Evolutionary conservation across 2,113 vertebrate species (phyloP), one percentile per base, ranked within the genome.

Genomic region (Jaculus jaculus): DNA sequence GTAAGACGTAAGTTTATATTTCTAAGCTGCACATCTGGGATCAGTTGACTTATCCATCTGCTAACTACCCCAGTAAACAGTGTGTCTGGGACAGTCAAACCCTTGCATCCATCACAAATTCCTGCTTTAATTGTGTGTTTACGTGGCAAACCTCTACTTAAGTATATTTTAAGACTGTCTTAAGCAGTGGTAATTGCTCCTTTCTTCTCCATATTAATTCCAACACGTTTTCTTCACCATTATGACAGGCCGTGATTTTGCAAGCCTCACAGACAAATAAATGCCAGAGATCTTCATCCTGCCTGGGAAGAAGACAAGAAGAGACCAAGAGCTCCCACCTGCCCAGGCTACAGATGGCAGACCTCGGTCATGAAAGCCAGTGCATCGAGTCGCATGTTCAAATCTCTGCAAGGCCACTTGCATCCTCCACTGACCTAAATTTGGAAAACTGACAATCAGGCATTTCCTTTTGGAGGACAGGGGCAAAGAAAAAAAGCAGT

Each of bases 21-120:
- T 98, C 98, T 97, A 98, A 98, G 97, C 97, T 96, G 97, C 98
- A 98, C 98, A 98, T 98, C 98, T 98, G 98, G 98, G 98, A 98
- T 98, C 98, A 97, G 98, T 98, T 98, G 98, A 98, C 97, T 98
- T 97, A 97, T 97, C 98, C 98, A 98, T 98, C 98, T 98, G 98
- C 98, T 98, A 98, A 97, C 98, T 97, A 97, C 95, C 98, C 97
- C 97, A 98, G 98, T 98, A 98, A 98, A 98, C 98, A 98, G 94
- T 96, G 95, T 96, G 97, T 20, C 98, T 98, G 94, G 96, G 97
- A 96, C 95, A 94, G 54, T 96, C 94, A 42, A 94, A 97, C 96
- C 93, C 95, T 97, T 96, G 97, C 96, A 98, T 98, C 97, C 98
- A 98, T 98, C 98, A 98, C 97, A 97, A 97, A 98, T 98, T 98